Base-by-base conservation (phyloP, 92 coral and sea anemone genomes). In the Pocillopora meandrina region DNA sequence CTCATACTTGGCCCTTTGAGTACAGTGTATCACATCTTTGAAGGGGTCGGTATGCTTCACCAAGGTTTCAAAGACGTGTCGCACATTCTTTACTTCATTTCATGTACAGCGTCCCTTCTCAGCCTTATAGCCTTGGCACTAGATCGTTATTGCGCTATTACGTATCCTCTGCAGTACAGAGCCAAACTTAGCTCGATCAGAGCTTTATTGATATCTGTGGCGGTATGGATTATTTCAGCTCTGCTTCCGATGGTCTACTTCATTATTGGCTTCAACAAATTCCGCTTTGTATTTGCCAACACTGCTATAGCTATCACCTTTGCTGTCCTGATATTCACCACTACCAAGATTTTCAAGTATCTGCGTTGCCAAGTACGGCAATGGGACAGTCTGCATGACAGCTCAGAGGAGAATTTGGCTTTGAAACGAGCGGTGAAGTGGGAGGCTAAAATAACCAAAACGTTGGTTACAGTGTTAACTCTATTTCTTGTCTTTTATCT, bases 81-180 rank as follows among this genome's bases (percentile, higher is more conserved):
- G 59, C 92, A 90, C 52, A 75, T 93, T 33, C 84, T 93, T 2
- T 90, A 84, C 71, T 87, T 91, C 47, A 89, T 86, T 2, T 90
- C 94, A 1, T 91, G 97, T 79, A 93, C 94, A 1, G 97, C 95
- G 10, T 93, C 97, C 19, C 81, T 93, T 42, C 83, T 93, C 42
- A 91, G 94, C 62, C 79, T 93, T 31, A 91, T 92, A 2, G 91
- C 91, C 57, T 64, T 93, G 82, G 86, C 94, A 2, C 85, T 91
- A 9, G 97, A 93, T 55, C 92, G 97, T n/a, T 90, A 88, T 77
- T 47, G 82, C 19, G 97, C 97, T 55, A 90, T 93, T 9, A 86
- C 82, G 20, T 88, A 85, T 31, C 95, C 97, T 33, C 85, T 90
- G 52, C 18, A 68, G n/a, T 93, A 93, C 85, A 87, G 89, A 65